A percentile compares a stretch with the other conserved stretches of the same genome.
These are phyloP conservation scores for Sinohyriopsis cumingii DNA, from an alignment of 2,888 invertebrate species.

Conservation along the genomic window DNA sequence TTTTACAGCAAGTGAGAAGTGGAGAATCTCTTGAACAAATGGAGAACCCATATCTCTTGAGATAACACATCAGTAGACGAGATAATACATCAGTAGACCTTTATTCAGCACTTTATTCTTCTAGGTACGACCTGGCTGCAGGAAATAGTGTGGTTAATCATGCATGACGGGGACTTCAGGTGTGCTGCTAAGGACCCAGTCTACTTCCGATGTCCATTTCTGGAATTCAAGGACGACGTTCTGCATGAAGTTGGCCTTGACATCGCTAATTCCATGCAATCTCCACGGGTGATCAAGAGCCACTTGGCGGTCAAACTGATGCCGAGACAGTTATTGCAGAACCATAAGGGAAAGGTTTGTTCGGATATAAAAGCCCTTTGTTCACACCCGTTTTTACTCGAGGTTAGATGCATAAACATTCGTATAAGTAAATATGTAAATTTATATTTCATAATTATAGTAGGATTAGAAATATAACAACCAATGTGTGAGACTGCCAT, in stretches of 20 bases:
- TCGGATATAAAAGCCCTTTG: too few species aligned
- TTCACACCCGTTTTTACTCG: too few species aligned
- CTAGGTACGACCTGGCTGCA: conserved; percentile 73
- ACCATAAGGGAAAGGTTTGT: not conserved
- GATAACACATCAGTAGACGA: too few species aligned
- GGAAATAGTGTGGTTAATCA: conserved; percentile 71
- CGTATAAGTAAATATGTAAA: too few species aligned
- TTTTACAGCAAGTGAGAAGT: too few species aligned
- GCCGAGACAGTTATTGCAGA: conserved; percentile 41
- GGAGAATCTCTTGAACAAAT: too few species aligned
- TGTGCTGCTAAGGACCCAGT: conserved; percentile 61
- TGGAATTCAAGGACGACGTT: conserved; percentile 63
- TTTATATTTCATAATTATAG: too few species aligned
- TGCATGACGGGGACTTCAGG: conserved; percentile 68
- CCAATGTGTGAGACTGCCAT: too few species aligned
- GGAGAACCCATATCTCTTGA: too few species aligned
- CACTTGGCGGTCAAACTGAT: conserved; percentile 59
- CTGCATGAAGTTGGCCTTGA: conserved; percentile 63
- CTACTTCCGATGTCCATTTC: conserved; percentile 64
- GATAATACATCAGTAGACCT: too few species aligned
- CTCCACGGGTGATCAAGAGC: conserved; percentile 67
- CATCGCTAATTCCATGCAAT: conserved; percentile 50
- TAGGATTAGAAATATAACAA: too few species aligned
- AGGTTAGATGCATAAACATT: too few species aligned
- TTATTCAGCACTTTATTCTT: conserved; percentile 7